Conservation (phyloP, 2,113 vertebrate species). For the Condylura cristata region DNA sequence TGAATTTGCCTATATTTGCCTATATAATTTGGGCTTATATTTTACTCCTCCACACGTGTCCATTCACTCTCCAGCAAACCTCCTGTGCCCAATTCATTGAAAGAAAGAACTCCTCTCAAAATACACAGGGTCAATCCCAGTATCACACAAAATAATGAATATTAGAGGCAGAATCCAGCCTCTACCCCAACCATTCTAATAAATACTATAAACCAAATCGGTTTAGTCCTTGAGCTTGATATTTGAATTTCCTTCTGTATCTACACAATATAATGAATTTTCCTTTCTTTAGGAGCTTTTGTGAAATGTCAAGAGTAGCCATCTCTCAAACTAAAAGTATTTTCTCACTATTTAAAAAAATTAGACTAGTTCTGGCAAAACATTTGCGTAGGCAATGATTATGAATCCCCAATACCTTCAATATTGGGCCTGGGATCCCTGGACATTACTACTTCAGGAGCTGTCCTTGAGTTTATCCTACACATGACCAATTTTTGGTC, state of each 20-base stretch:
- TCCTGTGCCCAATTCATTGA: not conserved
- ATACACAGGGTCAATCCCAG: not conserved
- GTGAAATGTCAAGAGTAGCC: not conserved
- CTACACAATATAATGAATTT: not conserved
- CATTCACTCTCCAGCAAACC: too few relatives aligned
- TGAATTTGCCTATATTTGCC: too few relatives aligned
- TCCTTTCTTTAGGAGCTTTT: not conserved
- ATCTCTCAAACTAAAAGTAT: not conserved
- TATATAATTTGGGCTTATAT: too few relatives aligned
- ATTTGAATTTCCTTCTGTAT: not conserved
- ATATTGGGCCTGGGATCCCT: not conserved
- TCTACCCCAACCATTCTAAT: not conserved
- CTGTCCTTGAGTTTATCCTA: not conserved
- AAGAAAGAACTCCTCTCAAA: constrained; percentile 12
- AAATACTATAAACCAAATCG: not conserved
- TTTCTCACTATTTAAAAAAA: not conserved
- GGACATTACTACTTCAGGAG: not conserved
- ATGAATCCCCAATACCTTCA: not conserved
- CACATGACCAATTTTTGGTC: not conserved
- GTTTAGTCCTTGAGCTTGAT: not conserved
- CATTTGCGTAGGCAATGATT: not conserved
- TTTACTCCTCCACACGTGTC: too few relatives aligned
- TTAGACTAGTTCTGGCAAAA: not conserved
- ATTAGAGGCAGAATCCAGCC: not conserved
- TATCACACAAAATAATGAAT: not conserved